Conservation (phyloP, 2,113 vertebrate species). For the Spea multiplicata region DNA sequence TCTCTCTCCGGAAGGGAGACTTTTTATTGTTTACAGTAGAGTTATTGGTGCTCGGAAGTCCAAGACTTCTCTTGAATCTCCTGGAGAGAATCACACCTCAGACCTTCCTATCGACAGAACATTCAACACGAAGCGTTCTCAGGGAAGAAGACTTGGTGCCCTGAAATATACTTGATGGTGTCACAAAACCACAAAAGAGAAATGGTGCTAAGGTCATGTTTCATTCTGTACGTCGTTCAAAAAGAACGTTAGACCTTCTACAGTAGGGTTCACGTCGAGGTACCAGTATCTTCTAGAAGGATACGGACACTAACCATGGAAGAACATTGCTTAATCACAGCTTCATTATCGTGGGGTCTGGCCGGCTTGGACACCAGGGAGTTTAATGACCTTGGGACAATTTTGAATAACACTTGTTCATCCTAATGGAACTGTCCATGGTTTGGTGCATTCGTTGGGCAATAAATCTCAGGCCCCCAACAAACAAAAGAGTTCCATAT, state of each 20-base stretch:
- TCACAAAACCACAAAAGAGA: not conserved
- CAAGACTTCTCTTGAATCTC: slow-evolving; percentile 23
- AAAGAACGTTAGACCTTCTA: not conserved
- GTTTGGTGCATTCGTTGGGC: too few species aligned
- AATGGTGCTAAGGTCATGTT: not conserved
- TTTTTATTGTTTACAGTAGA: slow-evolving; percentile 32
- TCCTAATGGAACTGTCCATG: too few species aligned
- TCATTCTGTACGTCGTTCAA: not conserved
- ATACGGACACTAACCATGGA: too few species aligned
- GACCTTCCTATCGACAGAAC: not conserved
- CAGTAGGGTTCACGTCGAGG: not conserved
- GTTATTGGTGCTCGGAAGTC: slow-evolving; percentile 21
- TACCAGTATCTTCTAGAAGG: too few species aligned
- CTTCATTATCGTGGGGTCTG: too few species aligned
- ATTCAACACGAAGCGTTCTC: not conserved
- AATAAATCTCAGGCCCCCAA: too few species aligned
- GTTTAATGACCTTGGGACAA: too few species aligned
- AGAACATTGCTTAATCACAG: too few species aligned
- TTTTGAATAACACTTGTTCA: too few species aligned
- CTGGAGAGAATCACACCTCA: slow-evolving; percentile 43
- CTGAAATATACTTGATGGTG: slow-evolving; percentile 20
- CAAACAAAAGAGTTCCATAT: too few species aligned
- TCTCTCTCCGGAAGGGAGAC: slow-evolving; percentile 34
- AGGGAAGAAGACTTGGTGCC: not conserved
- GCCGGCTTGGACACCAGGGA: too few species aligned